Percentiles rank a stretch among this genome's conserved stretches.
phyloP scores from a whole-genome alignment of 2,113 vertebrate species.

The Psophia crepitans region DNA sequence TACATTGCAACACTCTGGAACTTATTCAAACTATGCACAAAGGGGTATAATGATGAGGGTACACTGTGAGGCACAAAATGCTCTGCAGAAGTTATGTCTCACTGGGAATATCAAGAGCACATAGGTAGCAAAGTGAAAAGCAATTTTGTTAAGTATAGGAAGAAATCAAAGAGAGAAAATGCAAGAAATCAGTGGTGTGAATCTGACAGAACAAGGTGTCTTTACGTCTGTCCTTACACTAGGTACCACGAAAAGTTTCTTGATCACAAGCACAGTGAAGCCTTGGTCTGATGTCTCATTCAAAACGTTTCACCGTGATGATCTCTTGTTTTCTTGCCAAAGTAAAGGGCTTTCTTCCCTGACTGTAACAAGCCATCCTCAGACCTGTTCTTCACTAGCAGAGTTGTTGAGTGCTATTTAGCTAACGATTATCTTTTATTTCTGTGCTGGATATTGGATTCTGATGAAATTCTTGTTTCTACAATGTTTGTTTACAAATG shows the following conservation, averaged over 20 bases:
- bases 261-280: background rate
- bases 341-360: background rate
- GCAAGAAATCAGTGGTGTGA: background rate
- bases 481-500: background rate
- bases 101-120: background rate
- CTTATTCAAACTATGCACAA: too few relatives aligned
- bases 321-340: background rate
- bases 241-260: background rate
- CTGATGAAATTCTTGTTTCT: background rate
- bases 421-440: background rate
- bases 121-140: background rate
- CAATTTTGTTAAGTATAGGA: background rate
- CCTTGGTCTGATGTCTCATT: background rate
- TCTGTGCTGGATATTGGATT: background rate
- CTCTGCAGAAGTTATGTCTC: background rate
- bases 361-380: background rate
- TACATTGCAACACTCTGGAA: background rate
- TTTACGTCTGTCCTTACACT: background rate
- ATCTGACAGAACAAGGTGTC: background rate
- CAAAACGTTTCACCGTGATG: background rate
- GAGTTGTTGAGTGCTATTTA: background rate
- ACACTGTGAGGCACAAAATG: fast-evolving
- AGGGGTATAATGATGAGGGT: background rate
- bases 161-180: background rate
- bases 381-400: background rate